Base-by-base conservation (phyloP, 2,888 invertebrate species). In the Encarsia formosa region DNA sequence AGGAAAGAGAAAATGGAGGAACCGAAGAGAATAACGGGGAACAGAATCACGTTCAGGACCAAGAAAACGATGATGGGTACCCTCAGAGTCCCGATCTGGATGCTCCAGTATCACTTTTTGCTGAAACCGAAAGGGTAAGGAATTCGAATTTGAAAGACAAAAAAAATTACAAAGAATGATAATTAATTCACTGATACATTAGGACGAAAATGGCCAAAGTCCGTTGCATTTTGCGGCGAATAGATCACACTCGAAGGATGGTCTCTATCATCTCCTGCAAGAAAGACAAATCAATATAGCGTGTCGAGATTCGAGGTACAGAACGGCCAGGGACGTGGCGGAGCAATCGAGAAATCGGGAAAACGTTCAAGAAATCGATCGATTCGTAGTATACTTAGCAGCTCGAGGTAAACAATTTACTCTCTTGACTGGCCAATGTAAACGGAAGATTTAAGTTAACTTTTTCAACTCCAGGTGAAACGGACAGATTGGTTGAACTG, bases 181-280 rank as follows among this genome's bases (percentile, higher is more conserved):
- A 26, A 26, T 8, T 26, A 26, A 26, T 39, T 2, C n/a, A 39
- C 22, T 15, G 19, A 43, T 46, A n/a, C 15, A 9, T 34, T 61
- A 89, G 87, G 92, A 93, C 64, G 92, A 92, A 68, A 89, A 91
- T 63, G 93, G 93, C 0, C 91, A 91, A 71, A 91, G 88, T 56
- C 86, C 91, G 81, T 74, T 93, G 29, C 93, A 94, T 73, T 91
- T 91, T 73, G 91, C 92, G 1, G 87, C 90, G 1, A 87, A 89
- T 0, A 81, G 91, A 40, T 81, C 87, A 0, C 92, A 92, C 67
- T 84, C 89, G 0, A 81, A 87, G 43, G 87, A 89, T 59, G 88
- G 88, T 0, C 77, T 93, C 31, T 85, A 87, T 66, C 87, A 90
- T 64, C 77, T 93, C 18, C 80, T 93, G 5, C 82, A 86, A 66